Evolutionary conservation across 2,113 vertebrate genomes (phyloP), one percentile per base, ranked within the genome.

Genomic region (Oenanthe oenanthe): DNA sequence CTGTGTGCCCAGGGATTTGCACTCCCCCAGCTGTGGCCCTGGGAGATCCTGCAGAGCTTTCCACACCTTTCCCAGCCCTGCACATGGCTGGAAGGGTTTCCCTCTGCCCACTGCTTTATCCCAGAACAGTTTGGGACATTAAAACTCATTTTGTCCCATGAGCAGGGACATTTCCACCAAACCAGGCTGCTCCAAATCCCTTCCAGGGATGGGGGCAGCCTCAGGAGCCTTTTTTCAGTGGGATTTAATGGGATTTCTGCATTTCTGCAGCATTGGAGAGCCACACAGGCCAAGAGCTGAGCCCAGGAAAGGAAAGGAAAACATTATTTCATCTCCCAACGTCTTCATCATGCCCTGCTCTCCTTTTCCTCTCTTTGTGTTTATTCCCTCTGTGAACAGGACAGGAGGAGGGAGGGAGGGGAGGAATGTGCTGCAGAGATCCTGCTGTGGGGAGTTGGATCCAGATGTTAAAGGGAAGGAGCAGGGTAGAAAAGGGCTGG

Each of bases 381-480:
- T 65, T 45, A 29, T 19, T 79, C 61, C 67, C 66, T 22, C n/a
- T 73, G 87, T n/a, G 75, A 73, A 2, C 18, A 31, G 91, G 83
- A 80, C 51, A 26, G 5, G 51, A 43, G 76, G 77, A 57, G 77
- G 51, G 78, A 85, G 87, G 89, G 89, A 91, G 94, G 92, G 40
- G 4, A 94, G 94, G 87, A 86, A 81, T 72, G 70, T 78, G 88
- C 68, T 93, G 92, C 93, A 95, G 96, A 92, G 93, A 74, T 92
- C 53, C 89, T 86, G 76, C 68, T 96, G 97, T 65, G 60, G 19
- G 2, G 96, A 98, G 91, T 98, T 97, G 88, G 68, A 97, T 97
- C 97, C 98, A 98, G 98, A 98, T 98, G 97, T 97, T 19, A 4
- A 24, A 25, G 12, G n/a, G 65, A 50, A 75, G 66, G 32, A 72